These are phyloP conservation scores for Rhogogaster chlorosoma DNA, from an alignment of 2,888 invertebrate genomes.

Conservation along the genomic window DNA sequence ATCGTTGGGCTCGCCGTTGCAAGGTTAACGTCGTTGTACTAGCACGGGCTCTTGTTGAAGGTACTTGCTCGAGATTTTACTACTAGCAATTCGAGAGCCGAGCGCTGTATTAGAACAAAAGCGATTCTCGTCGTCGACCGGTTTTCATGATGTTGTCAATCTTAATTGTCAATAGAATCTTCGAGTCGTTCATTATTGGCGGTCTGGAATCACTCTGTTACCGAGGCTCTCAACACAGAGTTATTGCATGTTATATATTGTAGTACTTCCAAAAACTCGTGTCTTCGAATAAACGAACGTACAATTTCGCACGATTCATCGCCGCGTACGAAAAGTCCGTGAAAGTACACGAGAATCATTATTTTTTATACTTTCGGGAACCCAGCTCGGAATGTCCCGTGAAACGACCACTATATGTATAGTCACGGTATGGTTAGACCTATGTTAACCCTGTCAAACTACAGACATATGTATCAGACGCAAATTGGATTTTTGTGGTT, in stretches of 20 bases:
- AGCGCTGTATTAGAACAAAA: not conserved
- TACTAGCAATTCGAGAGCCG: not conserved
- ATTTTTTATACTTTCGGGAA: not conserved
- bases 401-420: not conserved
- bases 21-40: not conserved
- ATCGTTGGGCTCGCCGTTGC: not conserved
- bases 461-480: not conserved
- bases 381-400: not conserved
- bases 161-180: not conserved
- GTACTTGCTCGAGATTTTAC: not conserved
- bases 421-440: not conserved
- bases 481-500: not conserved
- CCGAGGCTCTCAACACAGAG: not conserved
- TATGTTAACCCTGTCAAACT: not conserved
- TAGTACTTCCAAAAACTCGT: not conserved
- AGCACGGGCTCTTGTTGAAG: not conserved
- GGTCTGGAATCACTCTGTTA: not conserved
- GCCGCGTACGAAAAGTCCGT: not conserved
- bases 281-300: not conserved
- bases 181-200: constrained; percentile 23
- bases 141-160: constrained; percentile 3
- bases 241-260: not conserved
- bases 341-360: not conserved
- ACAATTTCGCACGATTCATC: not conserved
- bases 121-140: not conserved